Evolutionary conservation across 2,113 vertebrate genomes (phyloP), one percentile per base, ranked within the genome.

Genomic region (Trematomus loennbergii): DNA sequence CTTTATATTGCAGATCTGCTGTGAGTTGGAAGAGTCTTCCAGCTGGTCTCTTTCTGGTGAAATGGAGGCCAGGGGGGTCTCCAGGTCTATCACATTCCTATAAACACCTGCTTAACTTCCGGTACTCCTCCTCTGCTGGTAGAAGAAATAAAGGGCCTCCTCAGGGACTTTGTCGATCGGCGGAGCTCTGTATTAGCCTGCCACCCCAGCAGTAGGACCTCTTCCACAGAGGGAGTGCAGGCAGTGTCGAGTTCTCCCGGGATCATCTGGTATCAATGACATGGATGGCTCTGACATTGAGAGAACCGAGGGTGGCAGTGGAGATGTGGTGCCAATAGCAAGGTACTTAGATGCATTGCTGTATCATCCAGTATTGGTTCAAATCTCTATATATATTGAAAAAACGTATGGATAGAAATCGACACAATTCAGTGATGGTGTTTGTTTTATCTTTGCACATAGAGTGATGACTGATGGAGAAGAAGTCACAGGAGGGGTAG

Each of bases 161-260:
- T 98, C 75, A 97, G 97, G 86, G 96, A 96, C 84, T 95, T 96
- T 86, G 89, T 97, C 50, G 95, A 95, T 46, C 93, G 95, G 72
- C 94, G 94, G 53, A 95, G 95, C 78, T 92, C 94, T 17, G 93
- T 96, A 84, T 95, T 97, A 88, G 92, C 82, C 58, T 91, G 92
- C 65, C 90, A 89, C 57, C 95, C 96, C 72, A 97, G 96, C 86
- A 98, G 97, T 74, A 94, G 97, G 91, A 98, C 97, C 0, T 98
- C 97, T 40, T 98, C 97, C 69, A 98, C 97, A 2, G 97, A 98
- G 87, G 97, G 97, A 0, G 97, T 98, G 97, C 97, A 52, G 97
- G 97, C 81, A 98, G 97, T 3, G 96, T 97, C 36, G 97, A 97
- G 2, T 96, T 97, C 79, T 98, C 97, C 53, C 97, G 88, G 97